Evolutionary conservation across 1,140 invertebrate species (phyloP), one percentile per base, ranked within the genome.

Genomic region (Diachasma alloeum): DNA sequence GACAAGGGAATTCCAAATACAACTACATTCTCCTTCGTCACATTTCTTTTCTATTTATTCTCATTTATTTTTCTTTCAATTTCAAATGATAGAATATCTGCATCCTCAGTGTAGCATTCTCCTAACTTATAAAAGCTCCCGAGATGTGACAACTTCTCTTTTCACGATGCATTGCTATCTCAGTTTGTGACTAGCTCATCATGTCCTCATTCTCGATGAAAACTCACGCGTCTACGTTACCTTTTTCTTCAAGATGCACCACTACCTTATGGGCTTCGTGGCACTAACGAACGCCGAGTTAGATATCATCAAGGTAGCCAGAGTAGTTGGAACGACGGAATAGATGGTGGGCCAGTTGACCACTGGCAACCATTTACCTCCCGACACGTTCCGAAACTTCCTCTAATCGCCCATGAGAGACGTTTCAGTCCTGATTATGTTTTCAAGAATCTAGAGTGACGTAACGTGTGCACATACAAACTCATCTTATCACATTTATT

Each of bases 231-330:
- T 53, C 48, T 4, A 53, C 48, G 48, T 53, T 13, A 53, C 48
- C 4, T 19, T 17, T 53, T 53, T 19, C 17, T 5, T 19, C n/a
- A 19, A 3, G 17, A 53, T 53, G 13, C n/a, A 8, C 11, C 75
- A 44, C 46, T 72, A 39, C 17, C 56, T 63, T 67, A 63, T 67
- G 70, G 39, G 71, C 68, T 48, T 68, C 39, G 42, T 37, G 53
- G 39, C 68, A 63, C 59, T 68, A 73, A 73, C 70, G 71, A 71
- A 53, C 13, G 24, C 66, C 26, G 24, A 10, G 42, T 2, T 59
- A 74, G 76, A 78, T 78, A 78, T 48, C 63, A 78, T 74, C 72
- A 53, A 19, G 48, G 48, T 53, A 15, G 48, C 44, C 44, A 48
- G 15, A 53, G 48, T 53, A 53, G 48, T 53, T 53, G 9, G 48